phyloP scores from a whole-genome alignment of 2,797 vertebrate species.

The Amniataba percoides region DNA sequence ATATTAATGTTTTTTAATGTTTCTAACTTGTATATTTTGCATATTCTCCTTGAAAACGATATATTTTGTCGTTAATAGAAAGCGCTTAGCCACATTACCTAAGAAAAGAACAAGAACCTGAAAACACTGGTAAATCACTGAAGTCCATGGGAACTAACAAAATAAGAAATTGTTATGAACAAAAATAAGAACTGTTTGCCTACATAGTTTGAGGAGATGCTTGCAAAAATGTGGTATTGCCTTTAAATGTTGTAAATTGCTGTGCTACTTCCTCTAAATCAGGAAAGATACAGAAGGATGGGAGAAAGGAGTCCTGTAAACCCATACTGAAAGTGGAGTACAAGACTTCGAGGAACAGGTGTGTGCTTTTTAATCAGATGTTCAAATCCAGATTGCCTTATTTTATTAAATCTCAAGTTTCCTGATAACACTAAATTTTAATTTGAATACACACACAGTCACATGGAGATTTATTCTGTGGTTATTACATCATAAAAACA shows the following conservation, averaged over 20 bases:
- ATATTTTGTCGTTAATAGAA: too few relatives aligned
- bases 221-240: background rate
- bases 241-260: background rate
- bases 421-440: background rate
- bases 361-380: slow-evolving; percentile 20
- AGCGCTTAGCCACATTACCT: too few relatives aligned
- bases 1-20: too few relatives aligned
- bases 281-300: slow-evolving; percentile 96
- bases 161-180: too few relatives aligned
- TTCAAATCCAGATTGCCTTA: background rate
- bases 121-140: too few relatives aligned
- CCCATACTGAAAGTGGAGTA: slow-evolving; percentile 98
- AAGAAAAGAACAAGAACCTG: too few relatives aligned
- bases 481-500: background rate
- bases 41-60: too few relatives aligned
- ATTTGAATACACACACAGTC: background rate
- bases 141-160: too few relatives aligned
- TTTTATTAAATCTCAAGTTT: background rate
- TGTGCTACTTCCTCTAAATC: slow-evolving; percentile 19
- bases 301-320: slow-evolving; percentile 98
- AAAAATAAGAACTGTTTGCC: too few relatives aligned
- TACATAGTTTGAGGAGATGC: too few relatives aligned
- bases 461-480: background rate
- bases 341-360: slow-evolving; percentile 96
- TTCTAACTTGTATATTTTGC: too few relatives aligned